phyloP scores from a whole-genome alignment of 2,113 vertebrate species.

The Rhynchomys soricoides region DNA sequence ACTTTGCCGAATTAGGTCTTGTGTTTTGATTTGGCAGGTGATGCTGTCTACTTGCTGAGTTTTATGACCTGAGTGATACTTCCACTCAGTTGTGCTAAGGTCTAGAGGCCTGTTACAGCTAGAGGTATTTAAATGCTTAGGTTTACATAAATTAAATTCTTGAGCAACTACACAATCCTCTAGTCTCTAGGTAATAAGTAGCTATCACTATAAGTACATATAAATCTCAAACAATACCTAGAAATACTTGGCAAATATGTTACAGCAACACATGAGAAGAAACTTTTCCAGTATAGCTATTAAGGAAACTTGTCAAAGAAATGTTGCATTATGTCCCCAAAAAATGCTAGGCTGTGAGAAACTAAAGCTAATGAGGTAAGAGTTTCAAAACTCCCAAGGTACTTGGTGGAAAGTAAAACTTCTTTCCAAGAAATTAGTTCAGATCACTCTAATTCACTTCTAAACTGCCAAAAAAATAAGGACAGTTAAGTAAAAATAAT shows the following conservation, averaged over 20 bases:
- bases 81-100: background rate
- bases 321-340: background rate
- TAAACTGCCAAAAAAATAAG: background rate
- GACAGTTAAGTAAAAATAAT: background rate
- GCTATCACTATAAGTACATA: background rate
- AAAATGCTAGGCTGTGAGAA: background rate
- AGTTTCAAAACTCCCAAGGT: constrained; percentile 38
- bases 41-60: background rate
- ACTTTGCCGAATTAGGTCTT: background rate
- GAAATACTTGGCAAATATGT: constrained; percentile 21
- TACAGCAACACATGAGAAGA: too few relatives aligned
- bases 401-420: background rate
- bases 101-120: background rate
- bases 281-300: background rate
- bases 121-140: background rate
- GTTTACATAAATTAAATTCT: background rate
- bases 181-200: background rate
- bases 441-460: background rate
- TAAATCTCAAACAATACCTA: background rate
- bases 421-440: background rate
- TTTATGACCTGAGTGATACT: background rate
- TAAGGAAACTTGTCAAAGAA: background rate
- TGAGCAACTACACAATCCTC: background rate
- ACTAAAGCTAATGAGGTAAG: background rate
- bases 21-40: background rate